Evolutionary conservation across 2,888 invertebrate species (phyloP), one percentile per base, ranked within the genome.

Genomic region (Sinohyriopsis cumingii): DNA sequence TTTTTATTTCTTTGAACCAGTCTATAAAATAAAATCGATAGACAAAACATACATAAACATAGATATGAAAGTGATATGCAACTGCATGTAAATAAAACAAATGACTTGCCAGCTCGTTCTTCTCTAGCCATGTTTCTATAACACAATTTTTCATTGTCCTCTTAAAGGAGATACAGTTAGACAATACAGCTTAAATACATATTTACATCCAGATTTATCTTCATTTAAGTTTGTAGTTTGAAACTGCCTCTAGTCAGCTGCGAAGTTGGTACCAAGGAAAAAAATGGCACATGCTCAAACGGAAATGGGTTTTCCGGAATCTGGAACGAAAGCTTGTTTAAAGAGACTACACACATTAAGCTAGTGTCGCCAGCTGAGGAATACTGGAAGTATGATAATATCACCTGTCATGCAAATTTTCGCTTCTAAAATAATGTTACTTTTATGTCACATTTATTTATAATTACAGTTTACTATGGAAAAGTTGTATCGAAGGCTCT

Each of bases 351-450:
- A 0, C 84, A 83, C 19, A 75, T 80, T 28, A 80, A 77, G 53
- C 65, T 87, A 19, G 67, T 80, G 18, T 82, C 83, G 3, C 81
- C 89, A 4, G 87, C 87, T 20, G 87, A 88, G 65, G 87, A 88
- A 74, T 89, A 89, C 71, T 89, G 85, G 84, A 85, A 83, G 88
- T 89, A 75, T 77, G 85, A 55, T 15, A n/a, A 65, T 24, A 60
- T 61, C 55, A 45, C 19, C 7, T 1, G 55, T 25, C 7, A 61
- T 24, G 9, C 25, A 12, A 12, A n/a, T 25, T 61, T 61, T 54
- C 25, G 1, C 33, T 59, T 59, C 33, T 57, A 5, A 22, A 22
- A 64, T 18, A 55, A 20, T 22, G 25, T 55, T 55, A 64, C 45
- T 19, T 63, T 63, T 33, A 9, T 33, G 9, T 33, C 33, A 33